phyloP scores from a whole-genome alignment of 2,113 vertebrate species.

The Brachyhypopomus occidentalis region DNA sequence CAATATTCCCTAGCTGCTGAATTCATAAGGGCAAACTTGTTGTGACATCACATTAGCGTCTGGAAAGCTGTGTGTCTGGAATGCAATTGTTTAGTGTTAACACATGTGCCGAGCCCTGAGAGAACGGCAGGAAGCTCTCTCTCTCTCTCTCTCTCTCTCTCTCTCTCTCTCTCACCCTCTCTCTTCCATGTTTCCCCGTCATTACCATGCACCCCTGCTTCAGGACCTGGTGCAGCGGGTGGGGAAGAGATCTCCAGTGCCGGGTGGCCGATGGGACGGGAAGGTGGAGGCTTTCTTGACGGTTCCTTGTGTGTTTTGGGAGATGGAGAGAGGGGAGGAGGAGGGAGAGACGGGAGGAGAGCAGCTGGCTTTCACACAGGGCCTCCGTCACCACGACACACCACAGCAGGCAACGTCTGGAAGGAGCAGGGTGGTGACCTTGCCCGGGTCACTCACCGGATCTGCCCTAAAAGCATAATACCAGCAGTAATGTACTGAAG shows the following conservation, averaged over 20 bases:
- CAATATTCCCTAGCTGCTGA: not conserved
- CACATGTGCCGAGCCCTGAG: too few relatives aligned
- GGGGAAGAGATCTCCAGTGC: conserved; percentile 29
- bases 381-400: not conserved
- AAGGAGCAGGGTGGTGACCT: not conserved
- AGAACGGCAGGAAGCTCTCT: too few relatives aligned
- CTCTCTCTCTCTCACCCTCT: not conserved
- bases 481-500: not conserved
- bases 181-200: not conserved
- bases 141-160: not conserved
- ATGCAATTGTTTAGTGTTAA: conserved; percentile 5
- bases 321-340: conserved; percentile 23
- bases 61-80: not conserved
- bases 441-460: not conserved
- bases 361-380: conserved; percentile 32
- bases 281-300: conserved; percentile 51
- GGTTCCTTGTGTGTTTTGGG: conserved; percentile 41
- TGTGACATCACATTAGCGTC: not conserved
- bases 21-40: not conserved
- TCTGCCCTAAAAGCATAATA: not conserved
- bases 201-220: conserved; percentile 10
- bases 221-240: conserved; percentile 34
- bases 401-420: not conserved
- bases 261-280: conserved; percentile 53
- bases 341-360: conserved; percentile 30